Conservation (phyloP, 1,140 invertebrate genomes). For the Lamellibrachia luymesi region DNA sequence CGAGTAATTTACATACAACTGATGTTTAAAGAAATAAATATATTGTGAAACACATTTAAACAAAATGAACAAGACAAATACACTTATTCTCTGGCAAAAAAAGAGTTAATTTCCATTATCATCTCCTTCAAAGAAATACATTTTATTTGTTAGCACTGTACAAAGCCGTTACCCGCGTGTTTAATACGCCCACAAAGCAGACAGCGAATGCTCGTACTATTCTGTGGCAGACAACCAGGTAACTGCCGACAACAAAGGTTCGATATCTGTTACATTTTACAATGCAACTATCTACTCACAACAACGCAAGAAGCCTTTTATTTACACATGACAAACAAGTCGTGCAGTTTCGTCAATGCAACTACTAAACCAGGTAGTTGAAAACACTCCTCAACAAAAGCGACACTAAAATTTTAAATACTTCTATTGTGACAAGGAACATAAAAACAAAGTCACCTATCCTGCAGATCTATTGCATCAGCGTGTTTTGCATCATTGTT, state of each 20-base stretch:
- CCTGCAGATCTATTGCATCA: neutral
- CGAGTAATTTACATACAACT: too few species aligned
- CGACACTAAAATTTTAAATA: neutral
- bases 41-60: neutral
- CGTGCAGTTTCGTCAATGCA: neutral
- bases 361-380: neutral
- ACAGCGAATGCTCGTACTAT: neutral
- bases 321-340: neutral
- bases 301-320: neutral
- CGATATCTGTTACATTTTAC: neutral
- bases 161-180: neutral
- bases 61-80: neutral
- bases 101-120: neutral
- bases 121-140: neutral
- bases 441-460: neutral
- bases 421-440: too few species aligned
- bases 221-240: neutral
- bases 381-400: neutral
- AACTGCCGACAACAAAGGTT: neutral
- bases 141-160: neutral
- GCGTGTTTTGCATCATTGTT: neutral
- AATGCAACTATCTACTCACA: neutral
- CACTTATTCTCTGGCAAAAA: neutral
- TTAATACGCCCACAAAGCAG: neutral
- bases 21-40: neutral